Evolutionary conservation across 2,888 invertebrate species (phyloP).

Genomic region (Fragum fragum): DNA sequence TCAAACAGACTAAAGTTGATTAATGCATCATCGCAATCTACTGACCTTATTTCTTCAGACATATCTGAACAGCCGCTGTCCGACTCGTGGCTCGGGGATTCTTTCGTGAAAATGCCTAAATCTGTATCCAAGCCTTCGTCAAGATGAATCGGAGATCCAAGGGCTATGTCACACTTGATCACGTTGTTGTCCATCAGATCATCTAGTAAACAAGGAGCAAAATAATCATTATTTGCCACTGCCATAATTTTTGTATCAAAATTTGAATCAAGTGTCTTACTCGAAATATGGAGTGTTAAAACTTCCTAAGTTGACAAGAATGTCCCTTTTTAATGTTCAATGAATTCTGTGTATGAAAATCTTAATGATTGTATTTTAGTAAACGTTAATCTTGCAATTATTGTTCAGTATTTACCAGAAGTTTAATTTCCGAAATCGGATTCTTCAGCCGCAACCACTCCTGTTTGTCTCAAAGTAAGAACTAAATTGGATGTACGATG

Average conservation of each 20-base stretch:
- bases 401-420: conserved; percentile 6
- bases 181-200: conserved; percentile 65
- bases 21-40: conserved; percentile 38
- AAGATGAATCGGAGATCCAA: conserved; percentile 36
- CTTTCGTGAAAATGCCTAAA: conserved; percentile 35
- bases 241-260: neutral
- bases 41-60: conserved; percentile 55
- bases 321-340: neutral
- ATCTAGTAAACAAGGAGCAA: conserved; percentile 73
- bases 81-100: conserved; percentile 79
- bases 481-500: neutral
- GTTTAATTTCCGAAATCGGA: neutral
- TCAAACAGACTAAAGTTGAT: conserved; percentile 34
- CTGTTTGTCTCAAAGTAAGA: neutral
- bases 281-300: neutral
- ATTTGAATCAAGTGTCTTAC: neutral
- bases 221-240: conserved; percentile 18
- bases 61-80: conserved; percentile 79
- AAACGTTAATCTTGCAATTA: neutral
- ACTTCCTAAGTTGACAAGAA: neutral
- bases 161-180: conserved; percentile 61
- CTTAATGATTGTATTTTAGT: neutral
- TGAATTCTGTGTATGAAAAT: neutral
- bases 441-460: neutral
- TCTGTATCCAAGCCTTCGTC: neutral